Evolutionary conservation across 2,888 invertebrate species (phyloP).

Genomic region (Nematopogon swammerdamellus): DNA sequence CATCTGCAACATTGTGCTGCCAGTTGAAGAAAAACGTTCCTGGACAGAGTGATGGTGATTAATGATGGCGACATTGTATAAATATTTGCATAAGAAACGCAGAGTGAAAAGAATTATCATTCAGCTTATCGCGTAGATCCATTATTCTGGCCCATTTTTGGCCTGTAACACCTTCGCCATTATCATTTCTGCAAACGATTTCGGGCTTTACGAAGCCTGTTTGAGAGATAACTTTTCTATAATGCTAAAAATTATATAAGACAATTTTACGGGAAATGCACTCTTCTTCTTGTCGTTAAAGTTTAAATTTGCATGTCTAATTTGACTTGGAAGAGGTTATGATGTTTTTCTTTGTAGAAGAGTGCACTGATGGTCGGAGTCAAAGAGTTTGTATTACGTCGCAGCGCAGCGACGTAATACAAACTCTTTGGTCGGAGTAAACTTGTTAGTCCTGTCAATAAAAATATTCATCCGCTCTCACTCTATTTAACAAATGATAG

Average conservation of each 20-base stretch:
- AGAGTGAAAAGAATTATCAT: conserved; percentile 23
- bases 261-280: neutral
- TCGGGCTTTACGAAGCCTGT: neutral
- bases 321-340: neutral
- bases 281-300: neutral
- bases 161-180: conserved; percentile 2
- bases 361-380: conserved; percentile 14
- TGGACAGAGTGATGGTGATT: conserved; percentile 24
- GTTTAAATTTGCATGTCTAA: neutral
- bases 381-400: conserved; percentile 38
- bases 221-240: too few species aligned
- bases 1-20: neutral
- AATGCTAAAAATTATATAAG: too few species aligned
- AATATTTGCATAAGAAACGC: conserved; percentile 56
- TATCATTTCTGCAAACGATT: conserved; percentile 5
- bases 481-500: conserved; percentile 49
- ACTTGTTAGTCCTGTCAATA: conserved; percentile 46
- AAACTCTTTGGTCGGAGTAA: too few species aligned
- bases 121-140: neutral
- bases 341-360: neutral
- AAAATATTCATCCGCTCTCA: conserved; percentile 54
- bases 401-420: too few species aligned
- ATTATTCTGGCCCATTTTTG: neutral
- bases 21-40: neutral
- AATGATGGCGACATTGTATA: conserved; percentile 47